These are phyloP conservation scores for Melieria picta DNA, from an alignment of 2,888 invertebrate genomes.

Conservation along the genomic window DNA sequence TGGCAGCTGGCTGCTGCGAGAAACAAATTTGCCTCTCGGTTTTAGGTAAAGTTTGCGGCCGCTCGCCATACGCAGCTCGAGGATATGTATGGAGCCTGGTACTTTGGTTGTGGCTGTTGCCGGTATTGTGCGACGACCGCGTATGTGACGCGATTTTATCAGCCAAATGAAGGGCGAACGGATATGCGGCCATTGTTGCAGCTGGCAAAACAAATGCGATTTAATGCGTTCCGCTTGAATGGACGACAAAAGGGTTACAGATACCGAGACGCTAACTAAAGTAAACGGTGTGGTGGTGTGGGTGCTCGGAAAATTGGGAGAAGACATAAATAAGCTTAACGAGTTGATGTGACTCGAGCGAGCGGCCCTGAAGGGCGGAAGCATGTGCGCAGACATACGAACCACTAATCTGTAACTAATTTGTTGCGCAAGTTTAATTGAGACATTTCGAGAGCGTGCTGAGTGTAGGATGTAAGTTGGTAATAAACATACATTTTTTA, in stretches of 20 bases:
- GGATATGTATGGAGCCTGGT: no score
- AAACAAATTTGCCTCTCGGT: slow-evolving; percentile 26
- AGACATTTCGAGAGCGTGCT: slow-evolving; percentile 8
- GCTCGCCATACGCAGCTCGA: no score
- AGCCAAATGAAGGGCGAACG: slow-evolving; percentile 28
- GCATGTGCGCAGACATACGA: slow-evolving; percentile 29
- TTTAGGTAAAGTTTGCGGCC: no score
- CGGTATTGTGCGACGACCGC: not conserved
- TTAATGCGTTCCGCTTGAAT: slow-evolving; percentile 58
- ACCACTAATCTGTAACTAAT: slow-evolving; percentile 57
- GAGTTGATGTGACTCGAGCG: slow-evolving; percentile 10
- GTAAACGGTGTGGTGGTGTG: not conserved
- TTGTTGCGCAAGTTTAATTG: slow-evolving; percentile 48
- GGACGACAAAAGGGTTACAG: slow-evolving; percentile 40
- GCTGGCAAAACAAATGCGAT: slow-evolving; percentile 64
- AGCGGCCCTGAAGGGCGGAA: slow-evolving; percentile 16
- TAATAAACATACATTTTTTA: no score
- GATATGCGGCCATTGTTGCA: slow-evolving; percentile 50
- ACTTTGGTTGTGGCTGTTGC: slow-evolving; percentile 4
- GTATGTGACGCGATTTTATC: slow-evolving; percentile 40
- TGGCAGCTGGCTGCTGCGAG: no score
- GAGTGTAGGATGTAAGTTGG: no score
- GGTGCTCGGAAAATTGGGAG: not conserved
- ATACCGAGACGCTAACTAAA: not conserved
- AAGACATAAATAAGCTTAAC: slow-evolving; percentile 33